Conservation (phyloP, 1,140 invertebrate species). For the Propsilocerus akamusi region DNA sequence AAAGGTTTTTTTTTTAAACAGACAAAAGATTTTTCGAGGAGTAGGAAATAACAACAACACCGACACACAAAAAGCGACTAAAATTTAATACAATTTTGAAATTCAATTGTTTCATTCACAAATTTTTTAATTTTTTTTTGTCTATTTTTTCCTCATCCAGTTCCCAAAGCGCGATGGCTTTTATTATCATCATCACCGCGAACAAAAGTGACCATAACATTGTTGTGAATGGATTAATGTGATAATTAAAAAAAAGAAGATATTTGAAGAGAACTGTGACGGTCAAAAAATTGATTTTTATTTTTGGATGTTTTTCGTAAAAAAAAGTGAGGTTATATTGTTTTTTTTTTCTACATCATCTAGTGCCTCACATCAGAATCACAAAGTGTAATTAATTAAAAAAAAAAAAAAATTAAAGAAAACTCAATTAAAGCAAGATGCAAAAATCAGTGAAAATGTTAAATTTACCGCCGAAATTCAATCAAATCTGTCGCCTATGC, state of each 20-base stretch:
- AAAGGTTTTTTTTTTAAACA: too few relatives aligned
- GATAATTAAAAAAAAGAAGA: not conserved
- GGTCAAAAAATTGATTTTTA: too few relatives aligned
- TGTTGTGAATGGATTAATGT: not conserved
- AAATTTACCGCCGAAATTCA: slow-evolving; percentile 34
- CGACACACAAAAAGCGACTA: too few relatives aligned
- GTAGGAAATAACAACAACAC: too few relatives aligned
- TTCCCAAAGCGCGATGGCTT: not conserved
- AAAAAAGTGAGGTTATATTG: too few relatives aligned
- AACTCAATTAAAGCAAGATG: too few relatives aligned
- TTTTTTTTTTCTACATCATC: too few relatives aligned
- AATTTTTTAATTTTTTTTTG: not conserved
- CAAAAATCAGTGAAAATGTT: slow-evolving; percentile 26
- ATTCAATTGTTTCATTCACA: not conserved
- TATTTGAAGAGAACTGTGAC: too few relatives aligned
- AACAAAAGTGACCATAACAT: not conserved
- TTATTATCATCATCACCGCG: not conserved
- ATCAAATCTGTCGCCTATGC: slow-evolving; percentile 33
- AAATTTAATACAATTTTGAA: not conserved
- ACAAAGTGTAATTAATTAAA: too few relatives aligned
- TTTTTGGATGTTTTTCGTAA: too few relatives aligned
- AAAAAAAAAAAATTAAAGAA: too few relatives aligned
- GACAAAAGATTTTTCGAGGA: not conserved
- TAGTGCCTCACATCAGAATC: too few relatives aligned
- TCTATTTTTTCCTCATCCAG: not conserved